Conservation (phyloP, 2,113 vertebrate species). For the Tichodroma muraria region DNA sequence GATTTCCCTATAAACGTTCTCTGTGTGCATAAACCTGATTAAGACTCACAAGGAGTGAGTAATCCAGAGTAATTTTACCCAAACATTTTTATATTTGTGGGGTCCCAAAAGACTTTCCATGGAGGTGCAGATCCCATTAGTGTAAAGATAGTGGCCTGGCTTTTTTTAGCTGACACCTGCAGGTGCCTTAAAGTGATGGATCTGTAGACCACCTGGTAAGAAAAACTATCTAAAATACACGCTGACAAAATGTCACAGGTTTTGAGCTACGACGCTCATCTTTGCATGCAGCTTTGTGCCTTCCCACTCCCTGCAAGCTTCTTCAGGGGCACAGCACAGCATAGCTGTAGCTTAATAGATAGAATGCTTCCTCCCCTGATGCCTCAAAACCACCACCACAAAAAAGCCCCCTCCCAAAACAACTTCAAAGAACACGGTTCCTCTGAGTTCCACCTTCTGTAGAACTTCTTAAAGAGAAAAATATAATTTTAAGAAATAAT, state of each 20-base stretch:
- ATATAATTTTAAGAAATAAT: not conserved
- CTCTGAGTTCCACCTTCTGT: not conserved
- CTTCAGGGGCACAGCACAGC: not conserved
- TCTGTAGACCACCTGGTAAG: not conserved
- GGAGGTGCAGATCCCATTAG: not conserved
- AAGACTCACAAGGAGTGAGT: not conserved
- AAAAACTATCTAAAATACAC: not conserved
- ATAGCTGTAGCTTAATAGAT: not conserved
- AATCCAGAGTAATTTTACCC: not conserved
- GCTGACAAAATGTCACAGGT: not conserved
- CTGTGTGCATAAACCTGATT: not conserved
- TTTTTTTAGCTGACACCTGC: not conserved
- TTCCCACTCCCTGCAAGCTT: not conserved
- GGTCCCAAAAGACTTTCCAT: not conserved
- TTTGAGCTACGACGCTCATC: rapidly evolving
- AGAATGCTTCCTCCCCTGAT: not conserved
- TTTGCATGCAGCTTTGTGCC: not conserved
- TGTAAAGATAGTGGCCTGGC: not conserved
- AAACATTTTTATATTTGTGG: not conserved
- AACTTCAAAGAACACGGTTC: not conserved
- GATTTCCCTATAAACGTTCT: not conserved
- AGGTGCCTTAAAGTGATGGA: not conserved
- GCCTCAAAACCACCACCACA: not conserved
- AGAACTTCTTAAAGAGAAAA: not conserved
- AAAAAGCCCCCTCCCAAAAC: not conserved